Base-by-base conservation (phyloP, 2,797 vertebrate genomes). In the Erethizon dorsatum region DNA sequence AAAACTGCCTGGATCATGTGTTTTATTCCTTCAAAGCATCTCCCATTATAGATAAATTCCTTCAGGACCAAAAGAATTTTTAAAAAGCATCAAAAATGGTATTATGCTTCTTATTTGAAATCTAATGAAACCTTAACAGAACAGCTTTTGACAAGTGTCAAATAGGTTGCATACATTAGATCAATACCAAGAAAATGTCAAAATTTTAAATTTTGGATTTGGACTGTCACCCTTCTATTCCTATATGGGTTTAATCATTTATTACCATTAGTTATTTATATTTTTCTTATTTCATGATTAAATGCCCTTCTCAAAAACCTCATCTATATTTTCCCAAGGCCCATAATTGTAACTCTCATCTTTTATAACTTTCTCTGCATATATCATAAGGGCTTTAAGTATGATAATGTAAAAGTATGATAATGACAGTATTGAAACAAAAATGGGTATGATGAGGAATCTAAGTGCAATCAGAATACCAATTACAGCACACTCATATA, bases 391-490 rank as follows among this genome's bases (percentile, higher is more conserved):
- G 56, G 52, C 92, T 96, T 92, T 96, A 94, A 97, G 94, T 96
- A 95, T 93, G 96, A 97, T 97, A 97, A 97, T 97, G 97, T 97
- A 95, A 96, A 98, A 97, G 95, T 93, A 90, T 90, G 97, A 97
- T 97, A 97, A 98, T 97, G 97, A 98, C 88, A 88, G 97, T 80
- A 98, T 97, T 96, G 97, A 98, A 97, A 97, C 93, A 98, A 97
- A 97, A 98, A 96, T 95, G 98, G 92, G 82, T 82, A 96, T 98
- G 98, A 97, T 97, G 97, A 98, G 89, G 87, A 94, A 93, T 96
- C 84, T 85, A 82, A 96, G 90, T 83, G 97, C 96, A 97, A 97
- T 97, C 96, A 97, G 98, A 98, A 98, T 97, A 90, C 96, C 97
- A 98, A 98, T 97, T 96, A 96, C 54, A 47, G 71, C 69, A 79